Base-by-base conservation (phyloP, 2,113 vertebrate genomes). In the Hucho hucho region DNA sequence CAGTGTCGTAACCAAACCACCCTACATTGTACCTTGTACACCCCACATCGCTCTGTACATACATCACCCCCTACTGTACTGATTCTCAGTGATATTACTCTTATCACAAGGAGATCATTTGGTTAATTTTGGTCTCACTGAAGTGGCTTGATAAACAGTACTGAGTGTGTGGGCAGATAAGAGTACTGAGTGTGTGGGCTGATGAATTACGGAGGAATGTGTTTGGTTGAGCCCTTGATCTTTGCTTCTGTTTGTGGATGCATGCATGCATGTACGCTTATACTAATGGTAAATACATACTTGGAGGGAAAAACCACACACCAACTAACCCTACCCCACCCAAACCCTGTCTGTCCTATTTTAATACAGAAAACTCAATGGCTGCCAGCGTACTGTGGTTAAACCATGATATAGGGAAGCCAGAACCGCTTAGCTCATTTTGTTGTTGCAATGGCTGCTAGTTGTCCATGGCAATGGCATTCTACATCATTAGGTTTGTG, bases 171-270 rank as follows among this genome's bases (percentile, higher is more conserved):
- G 7, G 37, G 37, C 37, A 2, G 37, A 43, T 32, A 32, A 32
- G 4, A 32, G 29, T 32, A 32, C 5, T 32, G 32, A 22, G 72
- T 69, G 58, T 81, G 76, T 78, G 61, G 75, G 64, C 69, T 69
- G 76, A 79, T n/a, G 43, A 74, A 77, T 72, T 56, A 26, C 53
- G 2, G 28, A 72, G 84, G 83, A 83, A 90, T 90, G 85, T 46
- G 72, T 81, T 78, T 29, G 75, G 77, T 70, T 70, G 61, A 81
- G 71, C 79, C 81, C 79, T 81, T 84, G 83, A 87, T 86, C 75
- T 83, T 81, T 84, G 80, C 85, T 86, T 88, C 79, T 69, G 61
- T 72, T 75, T 71, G 75, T 84, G 84, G 84, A 83, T 73, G 37
- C 9, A 9, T 43, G 37, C 9, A 9, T 43, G 9, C 37, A 43